These are phyloP conservation scores for Tachina fera DNA, from an alignment of 2,888 invertebrate species.

Conservation along the genomic window DNA sequence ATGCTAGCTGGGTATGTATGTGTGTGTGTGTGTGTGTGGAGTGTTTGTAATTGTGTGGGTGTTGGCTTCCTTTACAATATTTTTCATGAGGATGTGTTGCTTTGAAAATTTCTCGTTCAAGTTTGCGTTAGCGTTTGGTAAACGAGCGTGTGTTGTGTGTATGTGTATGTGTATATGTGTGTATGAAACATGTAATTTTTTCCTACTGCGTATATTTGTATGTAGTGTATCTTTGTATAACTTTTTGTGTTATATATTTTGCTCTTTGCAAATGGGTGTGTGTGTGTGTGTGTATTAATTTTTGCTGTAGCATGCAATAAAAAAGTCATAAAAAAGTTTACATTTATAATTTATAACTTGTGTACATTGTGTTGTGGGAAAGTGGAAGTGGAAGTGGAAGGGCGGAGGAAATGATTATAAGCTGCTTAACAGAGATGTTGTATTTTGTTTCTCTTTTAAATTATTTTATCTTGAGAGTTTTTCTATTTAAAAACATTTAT, in stretches of 20 bases:
- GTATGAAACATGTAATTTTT: neutral
- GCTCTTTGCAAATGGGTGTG: neutral
- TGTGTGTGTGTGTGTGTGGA: neutral
- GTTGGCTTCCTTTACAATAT: neutral
- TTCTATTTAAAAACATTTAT: neutral
- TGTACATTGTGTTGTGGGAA: slow-evolving; percentile 1
- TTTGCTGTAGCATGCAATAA: slow-evolving; percentile 19
- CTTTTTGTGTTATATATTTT: neutral
- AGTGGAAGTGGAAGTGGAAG: too few relatives aligned
- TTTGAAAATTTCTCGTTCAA: slow-evolving; percentile 8
- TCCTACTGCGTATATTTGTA: neutral
- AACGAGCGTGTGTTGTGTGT: neutral
- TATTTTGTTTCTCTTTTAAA: neutral
- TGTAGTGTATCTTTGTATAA: neutral
- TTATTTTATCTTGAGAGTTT: neutral
- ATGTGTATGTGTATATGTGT: neutral
- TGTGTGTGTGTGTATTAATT: neutral
- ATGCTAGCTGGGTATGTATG: neutral
- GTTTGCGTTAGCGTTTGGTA: neutral
- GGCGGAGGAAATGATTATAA: slow-evolving; percentile 48
- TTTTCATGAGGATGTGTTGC: neutral
- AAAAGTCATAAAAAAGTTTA: slow-evolving; percentile 57
- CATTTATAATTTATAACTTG: slow-evolving; percentile 56
- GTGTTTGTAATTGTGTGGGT: neutral
- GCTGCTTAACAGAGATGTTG: slow-evolving; percentile 39